These are phyloP conservation scores for Glomeris maerens DNA, from an alignment of 1,140 invertebrate species.

Conservation along the genomic window DNA sequence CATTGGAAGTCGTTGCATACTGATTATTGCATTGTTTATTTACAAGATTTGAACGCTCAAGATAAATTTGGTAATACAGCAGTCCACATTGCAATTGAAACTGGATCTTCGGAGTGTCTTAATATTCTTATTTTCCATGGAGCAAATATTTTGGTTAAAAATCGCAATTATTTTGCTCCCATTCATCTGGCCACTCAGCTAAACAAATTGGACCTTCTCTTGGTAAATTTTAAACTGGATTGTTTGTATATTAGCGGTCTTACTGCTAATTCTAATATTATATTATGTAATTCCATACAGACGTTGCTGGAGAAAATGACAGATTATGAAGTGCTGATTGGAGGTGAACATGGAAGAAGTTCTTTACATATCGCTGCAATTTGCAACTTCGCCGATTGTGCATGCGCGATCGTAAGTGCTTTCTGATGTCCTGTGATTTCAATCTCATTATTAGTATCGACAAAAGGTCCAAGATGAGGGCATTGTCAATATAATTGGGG, in stretches of 20 bases:
- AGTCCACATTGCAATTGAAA: constrained; percentile 61
- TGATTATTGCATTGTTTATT: no score
- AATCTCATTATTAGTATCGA: no score
- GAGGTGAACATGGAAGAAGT: constrained; percentile 60
- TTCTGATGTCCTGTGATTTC: no score
- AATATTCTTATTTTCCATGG: constrained; percentile 55
- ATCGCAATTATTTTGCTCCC: constrained; percentile 57
- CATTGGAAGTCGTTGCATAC: no score
- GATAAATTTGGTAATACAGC: constrained; percentile 66
- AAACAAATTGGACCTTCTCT: constrained; percentile 50
- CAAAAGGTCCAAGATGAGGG: no score
- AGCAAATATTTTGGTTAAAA: constrained; percentile 51
- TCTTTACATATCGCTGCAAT: constrained; percentile 67
- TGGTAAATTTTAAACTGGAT: no score
- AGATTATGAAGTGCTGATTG: constrained; percentile 49
- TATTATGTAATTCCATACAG: no score
- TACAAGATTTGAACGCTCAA: constrained; percentile 62
- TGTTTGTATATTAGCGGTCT: no score
- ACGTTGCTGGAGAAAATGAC: constrained; percentile 49
- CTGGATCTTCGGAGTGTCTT: constrained; percentile 49
- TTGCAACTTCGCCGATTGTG: constrained; percentile 61
- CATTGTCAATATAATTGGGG: no score
- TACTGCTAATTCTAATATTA: no score
- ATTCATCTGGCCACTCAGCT: constrained; percentile 63
- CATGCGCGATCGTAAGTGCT: constrained; percentile 54